Conservation (phyloP, 2,797 vertebrate genomes). For the Gymnocypris eckloni region DNA sequence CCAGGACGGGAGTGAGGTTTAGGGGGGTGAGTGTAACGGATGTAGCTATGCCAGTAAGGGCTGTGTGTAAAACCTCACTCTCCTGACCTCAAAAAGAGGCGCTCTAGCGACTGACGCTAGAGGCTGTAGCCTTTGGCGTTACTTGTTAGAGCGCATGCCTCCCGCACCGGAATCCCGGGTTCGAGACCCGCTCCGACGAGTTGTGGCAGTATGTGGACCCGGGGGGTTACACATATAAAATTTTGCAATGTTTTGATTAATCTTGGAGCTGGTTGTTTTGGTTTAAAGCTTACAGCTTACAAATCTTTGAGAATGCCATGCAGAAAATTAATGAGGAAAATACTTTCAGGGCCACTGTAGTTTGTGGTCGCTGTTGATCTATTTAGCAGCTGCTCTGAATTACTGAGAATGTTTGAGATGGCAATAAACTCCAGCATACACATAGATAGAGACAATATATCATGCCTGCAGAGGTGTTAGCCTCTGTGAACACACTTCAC, state of each 20-base stretch:
- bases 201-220: too few relatives aligned
- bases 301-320: not conserved
- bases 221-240: not conserved
- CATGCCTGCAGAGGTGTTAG: not conserved
- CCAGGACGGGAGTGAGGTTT: too few relatives aligned
- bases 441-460: not conserved
- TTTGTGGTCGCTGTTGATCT: slow-evolving; percentile 13
- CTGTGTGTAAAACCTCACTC: too few relatives aligned
- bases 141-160: too few relatives aligned
- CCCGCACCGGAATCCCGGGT: too few relatives aligned
- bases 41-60: too few relatives aligned
- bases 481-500: not conserved
- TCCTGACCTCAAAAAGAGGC: too few relatives aligned
- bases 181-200: too few relatives aligned
- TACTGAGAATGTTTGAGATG: not conserved
- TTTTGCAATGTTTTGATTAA: not conserved
- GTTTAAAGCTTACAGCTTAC: not conserved
- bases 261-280: not conserved
- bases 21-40: too few relatives aligned
- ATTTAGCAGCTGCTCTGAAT: slow-evolving; percentile 3
- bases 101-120: too few relatives aligned
- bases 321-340: not conserved
- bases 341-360: not conserved
- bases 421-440: not conserved
- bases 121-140: too few relatives aligned